Percentiles rank a stretch among this genome's conserved stretches.
These are phyloP conservation scores for Erythrocercus mccallii DNA, from an alignment of 2,113 vertebrate species.

Conservation along the genomic window DNA sequence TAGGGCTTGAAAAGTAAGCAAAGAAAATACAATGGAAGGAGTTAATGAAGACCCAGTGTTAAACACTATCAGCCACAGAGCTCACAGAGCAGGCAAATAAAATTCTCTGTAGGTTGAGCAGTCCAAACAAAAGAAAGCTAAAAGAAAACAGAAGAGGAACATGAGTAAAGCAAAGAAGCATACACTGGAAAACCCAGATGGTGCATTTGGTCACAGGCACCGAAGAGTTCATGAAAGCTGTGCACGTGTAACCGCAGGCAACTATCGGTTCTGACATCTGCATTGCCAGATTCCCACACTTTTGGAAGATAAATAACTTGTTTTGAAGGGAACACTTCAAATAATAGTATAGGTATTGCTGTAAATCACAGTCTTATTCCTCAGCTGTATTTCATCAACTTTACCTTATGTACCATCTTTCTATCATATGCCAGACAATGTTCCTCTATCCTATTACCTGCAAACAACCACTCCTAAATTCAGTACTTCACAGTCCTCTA, in stretches of 20 bases:
- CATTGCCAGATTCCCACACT: not conserved
- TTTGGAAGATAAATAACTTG: conserved; percentile 29
- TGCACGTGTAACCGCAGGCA: not conserved
- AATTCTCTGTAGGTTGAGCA: not conserved
- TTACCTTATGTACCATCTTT: not conserved
- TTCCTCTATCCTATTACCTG: not conserved
- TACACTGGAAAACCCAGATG: not conserved
- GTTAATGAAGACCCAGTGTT: not conserved
- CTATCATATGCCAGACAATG: not conserved
- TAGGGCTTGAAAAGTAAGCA: not conserved
- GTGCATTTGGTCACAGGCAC: not conserved
- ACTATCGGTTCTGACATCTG: conserved; percentile 12
- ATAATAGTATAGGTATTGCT: conserved; percentile 21
- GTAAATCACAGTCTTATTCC: conserved; percentile 26
- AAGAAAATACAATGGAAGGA: not conserved
- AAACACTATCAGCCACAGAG: not conserved
- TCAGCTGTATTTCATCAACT: not conserved
- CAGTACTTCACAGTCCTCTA: not conserved
- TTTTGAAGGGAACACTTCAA: conserved; percentile 33
- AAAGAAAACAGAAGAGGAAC: not conserved
- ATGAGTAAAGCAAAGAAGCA: not conserved
- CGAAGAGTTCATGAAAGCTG: not conserved
- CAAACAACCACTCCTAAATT: not conserved
- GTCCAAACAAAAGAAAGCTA: not conserved
- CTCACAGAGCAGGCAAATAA: not conserved